Percentiles rank a stretch among this genome's conserved stretches.
Evolutionary conservation across 2,113 vertebrate genomes (phyloP).

Genomic region (Aramus guarauna): DNA sequence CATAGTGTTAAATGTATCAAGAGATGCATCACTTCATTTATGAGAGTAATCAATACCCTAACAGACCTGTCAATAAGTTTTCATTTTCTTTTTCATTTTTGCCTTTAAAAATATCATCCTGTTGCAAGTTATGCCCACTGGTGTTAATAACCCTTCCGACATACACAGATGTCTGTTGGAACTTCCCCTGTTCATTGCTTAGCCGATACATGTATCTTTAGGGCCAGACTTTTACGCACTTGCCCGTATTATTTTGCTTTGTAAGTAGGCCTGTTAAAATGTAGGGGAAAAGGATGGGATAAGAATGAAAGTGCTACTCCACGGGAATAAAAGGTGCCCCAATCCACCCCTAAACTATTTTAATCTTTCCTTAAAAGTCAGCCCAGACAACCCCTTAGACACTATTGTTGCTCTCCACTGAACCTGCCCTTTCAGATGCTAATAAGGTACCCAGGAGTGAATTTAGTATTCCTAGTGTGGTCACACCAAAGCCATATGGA

Average conservation of each 20-base stretch:
- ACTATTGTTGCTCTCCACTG: conserved; percentile 48
- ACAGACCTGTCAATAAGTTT: conserved; percentile 27
- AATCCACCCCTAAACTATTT: conserved; percentile 49
- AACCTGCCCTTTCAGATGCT: conserved; percentile 63
- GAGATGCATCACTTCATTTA: neutral
- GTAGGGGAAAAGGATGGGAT: neutral
- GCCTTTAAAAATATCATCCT: neutral
- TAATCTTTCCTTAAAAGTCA: conserved; percentile 59
- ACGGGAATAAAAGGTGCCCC: conserved; percentile 28
- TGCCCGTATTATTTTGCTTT: conserved; percentile 1
- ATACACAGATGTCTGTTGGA: neutral
- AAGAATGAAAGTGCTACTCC: conserved; percentile 11
- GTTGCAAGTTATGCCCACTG: neutral
- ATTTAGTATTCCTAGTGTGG: conserved; percentile 59
- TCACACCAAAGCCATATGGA: conserved; percentile 56
- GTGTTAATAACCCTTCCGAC: neutral
- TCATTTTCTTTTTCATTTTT: neutral
- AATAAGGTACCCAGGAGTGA: conserved; percentile 55
- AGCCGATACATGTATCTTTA: neutral
- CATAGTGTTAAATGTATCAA: neutral
- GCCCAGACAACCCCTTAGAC: conserved; percentile 43
- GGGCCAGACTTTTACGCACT: neutral
- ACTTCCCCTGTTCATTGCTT: neutral
- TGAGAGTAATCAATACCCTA: neutral
- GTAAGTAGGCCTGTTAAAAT: neutral